These are phyloP conservation scores for Iphiclides podalirius DNA, from an alignment of 2,888 invertebrate species.

Conservation along the genomic window DNA sequence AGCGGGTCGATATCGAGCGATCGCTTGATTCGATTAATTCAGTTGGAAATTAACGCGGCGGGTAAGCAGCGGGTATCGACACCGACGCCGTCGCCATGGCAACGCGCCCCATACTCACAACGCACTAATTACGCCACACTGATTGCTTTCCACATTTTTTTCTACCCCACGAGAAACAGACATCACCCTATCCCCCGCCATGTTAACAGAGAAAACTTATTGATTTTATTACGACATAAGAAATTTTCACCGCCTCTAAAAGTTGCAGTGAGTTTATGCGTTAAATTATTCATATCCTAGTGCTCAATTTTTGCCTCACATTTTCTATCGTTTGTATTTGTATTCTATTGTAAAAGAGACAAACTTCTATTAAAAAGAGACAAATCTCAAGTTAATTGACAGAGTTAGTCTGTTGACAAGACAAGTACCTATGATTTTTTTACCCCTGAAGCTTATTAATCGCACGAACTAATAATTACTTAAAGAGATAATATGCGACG, in stretches of 20 bases:
- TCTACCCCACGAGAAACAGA: conserved; percentile 73
- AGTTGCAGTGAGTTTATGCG: not conserved
- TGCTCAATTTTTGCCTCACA: too few relatives aligned
- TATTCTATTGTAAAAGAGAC: too few relatives aligned
- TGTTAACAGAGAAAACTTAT: conserved; percentile 32
- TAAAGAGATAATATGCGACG: too few relatives aligned
- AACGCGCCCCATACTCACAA: conserved; percentile 78
- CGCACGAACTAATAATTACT: too few relatives aligned
- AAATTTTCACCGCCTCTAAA: conserved; percentile 25
- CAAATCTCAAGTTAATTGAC: too few relatives aligned
- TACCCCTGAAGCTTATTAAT: too few relatives aligned
- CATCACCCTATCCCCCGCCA: conserved; percentile 61
- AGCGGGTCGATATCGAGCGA: conserved; percentile 61
- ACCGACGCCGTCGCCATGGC: conserved; percentile 69
- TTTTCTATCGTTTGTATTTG: too few relatives aligned
- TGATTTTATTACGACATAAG: conserved; percentile 41
- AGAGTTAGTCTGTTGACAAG: too few relatives aligned
- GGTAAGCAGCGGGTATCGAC: conserved; percentile 71
- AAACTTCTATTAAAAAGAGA: too few relatives aligned
- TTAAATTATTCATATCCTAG: too few relatives aligned
- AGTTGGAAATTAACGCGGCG: conserved; percentile 73
- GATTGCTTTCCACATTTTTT: conserved; percentile 79
- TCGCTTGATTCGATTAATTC: conserved; percentile 75
- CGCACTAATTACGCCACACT: conserved; percentile 80
- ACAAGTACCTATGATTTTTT: too few relatives aligned